Evolutionary conservation across 2,888 invertebrate species (phyloP).

Genomic region (Andrena camellia): DNA sequence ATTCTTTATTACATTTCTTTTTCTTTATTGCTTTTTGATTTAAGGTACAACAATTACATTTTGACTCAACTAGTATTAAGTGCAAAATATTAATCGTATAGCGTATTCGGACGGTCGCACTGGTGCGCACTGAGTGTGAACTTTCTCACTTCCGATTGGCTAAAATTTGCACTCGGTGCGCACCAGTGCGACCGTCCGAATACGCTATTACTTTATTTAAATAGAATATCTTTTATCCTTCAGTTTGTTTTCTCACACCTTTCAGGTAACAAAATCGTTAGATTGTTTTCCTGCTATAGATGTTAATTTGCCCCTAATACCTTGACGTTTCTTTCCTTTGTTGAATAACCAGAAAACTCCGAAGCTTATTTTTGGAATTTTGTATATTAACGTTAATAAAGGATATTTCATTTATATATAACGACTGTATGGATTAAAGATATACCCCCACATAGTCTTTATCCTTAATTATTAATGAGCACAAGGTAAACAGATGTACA

Average conservation of each 20-base stretch:
- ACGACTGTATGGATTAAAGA: conserved; percentile 64
- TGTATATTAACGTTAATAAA: conserved; percentile 64
- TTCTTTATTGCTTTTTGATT: conserved; percentile 55
- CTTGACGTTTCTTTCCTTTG: conserved; percentile 24
- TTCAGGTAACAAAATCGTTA: conserved; percentile 37
- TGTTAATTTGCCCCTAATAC: conserved; percentile 14
- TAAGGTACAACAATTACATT: conserved; percentile 47
- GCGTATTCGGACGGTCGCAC: too few relatives aligned
- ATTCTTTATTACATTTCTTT: conserved; percentile 34
- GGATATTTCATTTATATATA: conserved; percentile 67
- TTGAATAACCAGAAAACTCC: conserved; percentile 51
- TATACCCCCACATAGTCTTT: conserved; percentile 60
- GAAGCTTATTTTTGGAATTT: conserved; percentile 62
- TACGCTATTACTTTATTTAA: conserved; percentile 47
- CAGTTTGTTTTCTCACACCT: conserved; percentile 4
- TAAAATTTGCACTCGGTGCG: too few relatives aligned
- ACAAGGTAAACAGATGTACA: conserved; percentile 80
- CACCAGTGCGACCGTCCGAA: too few relatives aligned
- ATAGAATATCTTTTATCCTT: conserved; percentile 24
- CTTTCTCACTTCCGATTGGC: too few relatives aligned
- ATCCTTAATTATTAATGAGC: conserved; percentile 81
- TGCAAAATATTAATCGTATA: conserved; percentile 46
- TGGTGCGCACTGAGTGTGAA: too few relatives aligned
- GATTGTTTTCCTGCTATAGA: neutral
- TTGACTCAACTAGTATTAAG: conserved; percentile 30